Base-by-base conservation (phyloP, 23 tunicate species). In the Ascidia mentula region DNA sequence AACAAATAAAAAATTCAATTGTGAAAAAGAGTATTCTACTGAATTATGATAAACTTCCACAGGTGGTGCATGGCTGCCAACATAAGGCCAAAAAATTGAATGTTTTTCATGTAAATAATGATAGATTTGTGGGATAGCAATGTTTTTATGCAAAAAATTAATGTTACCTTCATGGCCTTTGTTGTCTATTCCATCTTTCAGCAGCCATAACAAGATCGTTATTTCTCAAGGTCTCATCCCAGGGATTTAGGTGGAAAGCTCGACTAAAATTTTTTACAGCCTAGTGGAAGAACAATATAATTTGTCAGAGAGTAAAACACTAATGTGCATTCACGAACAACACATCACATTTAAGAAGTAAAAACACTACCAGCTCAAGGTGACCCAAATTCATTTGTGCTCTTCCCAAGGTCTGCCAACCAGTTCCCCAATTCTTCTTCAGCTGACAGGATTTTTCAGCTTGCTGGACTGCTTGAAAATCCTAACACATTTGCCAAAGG, bases 351-450 rank as follows among this genome's bases (percentile, higher is more conserved):
- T 42, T 42, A 15, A 42, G 53, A 42, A 42, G 20, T 15, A 45
- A 45, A 45, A 15, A 18, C 18, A 15, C 18, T 36, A 80, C 90
- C 85, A 79, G 53, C 7, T 40, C 69, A 24, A 76, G 26, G 65
- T 86, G 85, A 60, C 79, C 69, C 35, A 80, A 18, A 40, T 86
- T 86, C 85, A 86, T 74, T 80, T 86, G 90, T 12, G 85, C 69
- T n/a, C 85, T 85, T 28, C 82, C 90, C 28, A 86, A 40, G 20
- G 90, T 86, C 59, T 37, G 69, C 90, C 90, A 86, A 6, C 80
- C 85, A 36, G 39, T 60, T 28, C 65, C 73, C 90, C 90, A 86
- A 17, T 42, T 32, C 38, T 80, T 86, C 24, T 86, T 86, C 33
- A 36, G 18, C 32, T 33, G 32, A 31, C 74, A 60, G 28, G 78